phyloP scores from a whole-genome alignment of 2,113 vertebrate species.

The Serinus canaria region DNA sequence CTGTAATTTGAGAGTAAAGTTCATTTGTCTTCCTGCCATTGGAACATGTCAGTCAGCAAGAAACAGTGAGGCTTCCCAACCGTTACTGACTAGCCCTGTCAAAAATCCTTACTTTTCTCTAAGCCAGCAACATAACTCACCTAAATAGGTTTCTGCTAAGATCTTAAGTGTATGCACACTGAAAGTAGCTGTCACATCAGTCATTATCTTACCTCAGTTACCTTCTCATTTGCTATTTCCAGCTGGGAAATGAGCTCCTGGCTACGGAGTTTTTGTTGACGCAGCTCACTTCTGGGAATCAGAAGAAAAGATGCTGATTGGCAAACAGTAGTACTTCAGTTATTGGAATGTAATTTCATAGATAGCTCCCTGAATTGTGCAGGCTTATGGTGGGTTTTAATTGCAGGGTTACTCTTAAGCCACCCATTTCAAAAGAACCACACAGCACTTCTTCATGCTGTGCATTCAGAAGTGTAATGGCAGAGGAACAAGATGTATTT shows the following conservation, averaged over 20 bases:
- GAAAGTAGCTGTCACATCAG: background rate
- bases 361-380: background rate
- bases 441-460: background rate
- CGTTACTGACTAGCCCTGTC: background rate
- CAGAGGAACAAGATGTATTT: background rate
- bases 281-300: slow-evolving; percentile 83
- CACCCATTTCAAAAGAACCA: background rate
- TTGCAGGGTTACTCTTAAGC: background rate
- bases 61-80: background rate
- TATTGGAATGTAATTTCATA: background rate
- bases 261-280: slow-evolving; percentile 82
- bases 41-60: background rate
- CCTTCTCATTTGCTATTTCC: slow-evolving; percentile 79
- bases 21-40: background rate
- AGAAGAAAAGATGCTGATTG: slow-evolving; percentile 23
- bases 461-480: background rate
- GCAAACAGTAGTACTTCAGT: background rate
- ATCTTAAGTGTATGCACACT: background rate
- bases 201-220: slow-evolving; percentile 80
- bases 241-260: slow-evolving; percentile 85
- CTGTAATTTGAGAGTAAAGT: background rate
- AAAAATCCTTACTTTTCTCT: background rate
- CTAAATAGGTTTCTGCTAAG: background rate
- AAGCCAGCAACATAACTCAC: background rate
- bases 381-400: background rate